phyloP scores from a whole-genome alignment of 2,888 invertebrate species.

The Chorisops tibialis region DNA sequence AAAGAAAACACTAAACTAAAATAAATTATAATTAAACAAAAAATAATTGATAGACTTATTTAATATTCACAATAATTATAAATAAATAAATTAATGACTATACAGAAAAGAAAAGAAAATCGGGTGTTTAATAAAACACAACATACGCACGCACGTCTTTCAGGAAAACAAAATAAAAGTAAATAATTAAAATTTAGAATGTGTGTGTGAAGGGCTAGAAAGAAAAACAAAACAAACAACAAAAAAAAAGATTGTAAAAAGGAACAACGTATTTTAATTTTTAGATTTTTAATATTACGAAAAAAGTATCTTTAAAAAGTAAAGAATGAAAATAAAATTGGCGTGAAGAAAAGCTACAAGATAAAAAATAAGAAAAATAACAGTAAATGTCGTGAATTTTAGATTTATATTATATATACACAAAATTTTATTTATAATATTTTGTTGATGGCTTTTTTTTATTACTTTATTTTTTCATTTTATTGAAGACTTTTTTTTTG shows the following conservation, averaged over 20 bases:
- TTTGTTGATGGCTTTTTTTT: conserved; percentile 12
- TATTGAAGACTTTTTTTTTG: not conserved
- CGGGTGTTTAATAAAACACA: not conserved
- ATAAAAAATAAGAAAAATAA: conserved; percentile 1
- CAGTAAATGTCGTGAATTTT: conserved; percentile 20
- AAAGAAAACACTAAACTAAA: too few species aligned
- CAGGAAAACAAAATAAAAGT: not conserved
- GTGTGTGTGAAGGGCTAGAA: not conserved
- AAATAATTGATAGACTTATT: too few species aligned
- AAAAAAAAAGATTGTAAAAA: not conserved
- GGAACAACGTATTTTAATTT: conserved; percentile 10
- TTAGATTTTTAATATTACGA: conserved; percentile 19
- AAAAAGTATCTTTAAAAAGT: not conserved
- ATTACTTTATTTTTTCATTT: not conserved
- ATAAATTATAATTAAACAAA: too few species aligned
- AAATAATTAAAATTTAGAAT: not conserved
- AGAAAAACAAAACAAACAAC: not conserved
- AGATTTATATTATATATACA: conserved; percentile 19
- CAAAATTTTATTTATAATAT: conserved; percentile 24
- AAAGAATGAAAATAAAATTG: conserved; percentile 14
- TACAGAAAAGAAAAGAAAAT: not conserved
- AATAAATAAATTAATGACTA: not conserved
- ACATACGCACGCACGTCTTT: not conserved
- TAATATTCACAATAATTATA: not conserved
- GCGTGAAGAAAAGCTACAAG: conserved; percentile 6